phyloP scores from a whole-genome alignment of 1,140 invertebrate species.

The Rhynchophorus ferrugineus region DNA sequence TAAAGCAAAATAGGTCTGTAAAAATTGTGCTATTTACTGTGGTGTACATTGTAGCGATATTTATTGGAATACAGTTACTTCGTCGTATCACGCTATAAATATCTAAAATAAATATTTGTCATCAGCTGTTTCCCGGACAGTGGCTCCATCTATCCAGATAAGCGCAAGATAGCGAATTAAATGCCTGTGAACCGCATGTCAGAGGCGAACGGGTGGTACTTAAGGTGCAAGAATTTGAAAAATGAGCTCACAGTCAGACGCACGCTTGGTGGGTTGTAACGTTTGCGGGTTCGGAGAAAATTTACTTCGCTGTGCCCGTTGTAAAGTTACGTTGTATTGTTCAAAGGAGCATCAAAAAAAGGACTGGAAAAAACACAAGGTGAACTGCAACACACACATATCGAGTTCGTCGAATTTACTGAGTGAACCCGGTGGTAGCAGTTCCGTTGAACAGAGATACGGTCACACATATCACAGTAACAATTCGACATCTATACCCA shows the following conservation, averaged over 20 bases:
- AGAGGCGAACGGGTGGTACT: slow-evolving; percentile 1
- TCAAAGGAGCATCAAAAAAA: slow-evolving; percentile 63
- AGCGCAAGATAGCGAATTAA: slow-evolving; percentile 6
- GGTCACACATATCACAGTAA: slow-evolving; percentile 13
- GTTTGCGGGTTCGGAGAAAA: slow-evolving; percentile 60
- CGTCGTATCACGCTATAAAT: no score
- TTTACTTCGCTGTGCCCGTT: slow-evolving; percentile 63
- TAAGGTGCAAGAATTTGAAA: slow-evolving; percentile 12
- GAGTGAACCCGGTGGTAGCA: slow-evolving; percentile 1
- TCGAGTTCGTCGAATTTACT: slow-evolving; percentile 11
- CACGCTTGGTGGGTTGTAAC: slow-evolving; percentile 43
- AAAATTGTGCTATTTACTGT: no score
- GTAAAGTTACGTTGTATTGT: slow-evolving; percentile 63
- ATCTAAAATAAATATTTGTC: no score
- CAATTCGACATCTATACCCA: slow-evolving; percentile 28
- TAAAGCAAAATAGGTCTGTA: no score
- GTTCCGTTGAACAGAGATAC: slow-evolving; percentile 22
- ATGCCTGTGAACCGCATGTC: slow-evolving; percentile 11
- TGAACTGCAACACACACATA: slow-evolving; percentile 42
- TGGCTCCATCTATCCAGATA: slow-evolving; percentile 3
- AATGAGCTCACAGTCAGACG: slow-evolving; percentile 25
- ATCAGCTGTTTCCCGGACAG: slow-evolving; percentile 5
- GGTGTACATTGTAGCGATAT: no score
- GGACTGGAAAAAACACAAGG: slow-evolving; percentile 67
- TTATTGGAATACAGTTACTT: no score